Percentiles rank a stretch among this genome's conserved stretches.
Conservation (phyloP, 2,888 invertebrate species). For the Eupithecia inturbata region DNA sequence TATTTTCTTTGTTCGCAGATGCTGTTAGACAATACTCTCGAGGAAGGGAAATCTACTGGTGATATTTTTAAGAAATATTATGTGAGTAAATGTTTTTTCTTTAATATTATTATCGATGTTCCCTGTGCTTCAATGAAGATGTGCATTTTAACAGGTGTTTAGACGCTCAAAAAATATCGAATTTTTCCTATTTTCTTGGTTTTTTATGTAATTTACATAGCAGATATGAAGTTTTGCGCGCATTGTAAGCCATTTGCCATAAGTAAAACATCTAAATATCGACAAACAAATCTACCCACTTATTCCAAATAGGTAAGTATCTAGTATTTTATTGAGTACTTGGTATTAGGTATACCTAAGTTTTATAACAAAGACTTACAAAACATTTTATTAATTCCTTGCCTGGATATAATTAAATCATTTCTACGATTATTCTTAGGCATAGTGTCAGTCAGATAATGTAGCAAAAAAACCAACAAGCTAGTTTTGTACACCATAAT, state of each 20-base stretch:
- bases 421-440: not conserved
- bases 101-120: not conserved
- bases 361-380: not conserved
- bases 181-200: too few species aligned
- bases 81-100: constrained; percentile 59
- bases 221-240: too few species aligned
- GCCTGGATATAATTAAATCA: not conserved
- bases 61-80: constrained; percentile 73
- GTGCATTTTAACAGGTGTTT: not conserved
- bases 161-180: too few species aligned
- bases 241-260: too few species aligned
- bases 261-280: not conserved
- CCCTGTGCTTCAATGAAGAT: constrained; percentile 3
- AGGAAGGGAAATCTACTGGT: constrained; percentile 56
- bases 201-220: too few species aligned
- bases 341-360: not conserved
- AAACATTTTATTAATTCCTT: not conserved
- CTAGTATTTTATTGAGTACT: not conserved
- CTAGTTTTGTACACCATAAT: not conserved
- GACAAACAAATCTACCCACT: not conserved
- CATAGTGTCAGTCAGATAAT: not conserved
- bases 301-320: not conserved
- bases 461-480: not conserved
- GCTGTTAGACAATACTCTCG: constrained; percentile 72
- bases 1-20: constrained; percentile 61